These are phyloP conservation scores for Phrynosoma platyrhinos DNA, from an alignment of 2,113 vertebrate genomes.

Conservation along the genomic window DNA sequence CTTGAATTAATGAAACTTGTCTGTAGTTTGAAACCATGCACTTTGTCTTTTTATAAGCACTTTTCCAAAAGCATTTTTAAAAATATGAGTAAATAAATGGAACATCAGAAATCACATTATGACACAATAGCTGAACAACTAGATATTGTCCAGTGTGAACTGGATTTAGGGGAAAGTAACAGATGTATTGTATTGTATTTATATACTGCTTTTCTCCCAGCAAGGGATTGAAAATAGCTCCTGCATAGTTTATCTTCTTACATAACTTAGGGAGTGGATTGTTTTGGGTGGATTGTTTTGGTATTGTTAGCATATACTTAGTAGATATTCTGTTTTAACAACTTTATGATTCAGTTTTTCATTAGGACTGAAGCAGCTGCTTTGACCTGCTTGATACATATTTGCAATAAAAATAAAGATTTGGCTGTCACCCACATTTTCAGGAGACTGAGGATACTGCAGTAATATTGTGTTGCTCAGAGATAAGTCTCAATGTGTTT, in stretches of 20 bases:
- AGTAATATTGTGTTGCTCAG: neutral
- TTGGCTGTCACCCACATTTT: neutral
- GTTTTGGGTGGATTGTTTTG: neutral
- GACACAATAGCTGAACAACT: neutral
- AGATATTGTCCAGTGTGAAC: neutral
- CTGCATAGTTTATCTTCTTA: too few relatives aligned
- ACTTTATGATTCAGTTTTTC: conserved; percentile 10
- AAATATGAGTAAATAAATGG: neutral
- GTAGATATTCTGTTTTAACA: neutral
- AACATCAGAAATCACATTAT: neutral
- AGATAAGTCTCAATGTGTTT: neutral
- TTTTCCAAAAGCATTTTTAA: neutral
- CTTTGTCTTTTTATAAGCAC: neutral
- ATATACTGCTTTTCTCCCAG: too few relatives aligned
- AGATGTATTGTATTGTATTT: neutral
- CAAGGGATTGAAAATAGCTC: too few relatives aligned
- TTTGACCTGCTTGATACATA: neutral
- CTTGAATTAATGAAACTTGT: too few relatives aligned
- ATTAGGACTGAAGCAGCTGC: neutral
- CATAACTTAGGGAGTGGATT: neutral
- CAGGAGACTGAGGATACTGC: neutral
- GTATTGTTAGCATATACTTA: neutral
- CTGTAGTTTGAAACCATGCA: neutral
- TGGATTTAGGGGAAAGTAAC: neutral
- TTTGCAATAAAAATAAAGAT: conserved; percentile 6